A percentile compares a stretch with the other conserved stretches of the same genome.
phyloP scores from a whole-genome alignment of 2,113 vertebrate genomes.

The Cisticola juncidis region DNA sequence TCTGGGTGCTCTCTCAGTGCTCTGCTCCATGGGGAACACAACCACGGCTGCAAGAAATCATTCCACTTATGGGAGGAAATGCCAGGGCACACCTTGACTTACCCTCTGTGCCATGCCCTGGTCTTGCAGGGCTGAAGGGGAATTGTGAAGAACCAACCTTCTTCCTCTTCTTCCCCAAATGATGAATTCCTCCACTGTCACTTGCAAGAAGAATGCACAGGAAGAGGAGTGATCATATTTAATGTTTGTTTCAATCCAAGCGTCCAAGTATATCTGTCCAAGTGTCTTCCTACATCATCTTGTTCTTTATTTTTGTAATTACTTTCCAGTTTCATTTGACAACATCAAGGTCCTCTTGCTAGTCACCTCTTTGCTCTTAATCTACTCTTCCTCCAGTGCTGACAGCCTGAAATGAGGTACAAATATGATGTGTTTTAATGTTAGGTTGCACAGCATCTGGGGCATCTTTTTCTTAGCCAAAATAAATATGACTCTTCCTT shows the following conservation, averaged over 20 bases:
- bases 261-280: neutral
- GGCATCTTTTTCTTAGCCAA: neutral
- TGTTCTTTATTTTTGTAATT: neutral
- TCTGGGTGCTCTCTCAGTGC: neutral
- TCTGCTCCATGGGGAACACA: neutral
- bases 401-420: neutral
- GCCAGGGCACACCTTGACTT: neutral
- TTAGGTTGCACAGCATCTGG: neutral
- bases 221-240: neutral
- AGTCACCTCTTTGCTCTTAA: neutral
- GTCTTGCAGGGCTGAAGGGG: neutral
- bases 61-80: neutral
- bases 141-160: neutral
- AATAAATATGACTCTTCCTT: neutral
- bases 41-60: neutral
- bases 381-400: neutral
- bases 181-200: neutral
- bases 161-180: neutral
- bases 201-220: neutral
- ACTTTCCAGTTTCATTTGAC: neutral
- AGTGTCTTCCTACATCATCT: neutral
- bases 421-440: neutral
- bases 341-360: neutral
- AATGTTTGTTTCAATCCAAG: neutral
- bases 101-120: neutral